Conservation (phyloP, 2,888 invertebrate species). For the Amphipyra tragopoginis region DNA sequence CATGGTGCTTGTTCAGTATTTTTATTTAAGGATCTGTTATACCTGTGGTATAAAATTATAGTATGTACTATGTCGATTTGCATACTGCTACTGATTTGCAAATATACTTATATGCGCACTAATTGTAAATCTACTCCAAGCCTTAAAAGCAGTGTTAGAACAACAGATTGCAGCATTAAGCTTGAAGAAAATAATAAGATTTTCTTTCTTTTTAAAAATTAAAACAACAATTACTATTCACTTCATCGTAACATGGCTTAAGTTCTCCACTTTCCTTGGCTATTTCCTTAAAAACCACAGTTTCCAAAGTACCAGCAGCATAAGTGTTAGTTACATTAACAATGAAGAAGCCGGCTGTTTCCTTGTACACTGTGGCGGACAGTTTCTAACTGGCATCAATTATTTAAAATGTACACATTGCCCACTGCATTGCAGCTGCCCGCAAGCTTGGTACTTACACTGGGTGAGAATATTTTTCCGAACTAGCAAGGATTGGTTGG, state of each 20-base stretch:
- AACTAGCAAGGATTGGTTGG: neutral
- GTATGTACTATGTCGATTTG: no score
- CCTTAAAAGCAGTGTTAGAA: no score
- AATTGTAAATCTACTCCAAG: no score
- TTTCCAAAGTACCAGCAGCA: slow-evolving; percentile 3
- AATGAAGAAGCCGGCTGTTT: slow-evolving; percentile 24
- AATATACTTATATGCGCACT: no score
- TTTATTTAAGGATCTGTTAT: no score
- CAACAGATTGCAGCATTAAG: no score
- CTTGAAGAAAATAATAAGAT: no score
- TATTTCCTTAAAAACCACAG: neutral
- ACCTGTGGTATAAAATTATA: no score
- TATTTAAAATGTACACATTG: slow-evolving; percentile 44
- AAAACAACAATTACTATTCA: no score
- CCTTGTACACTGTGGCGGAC: slow-evolving; percentile 9
- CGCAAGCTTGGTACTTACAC: neutral
- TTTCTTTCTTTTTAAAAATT: no score
- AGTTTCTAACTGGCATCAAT: slow-evolving; percentile 44
- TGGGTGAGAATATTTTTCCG: neutral
- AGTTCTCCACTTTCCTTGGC: neutral
- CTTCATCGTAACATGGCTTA: neutral
- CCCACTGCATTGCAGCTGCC: slow-evolving; percentile 45
- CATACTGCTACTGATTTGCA: no score
- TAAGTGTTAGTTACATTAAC: slow-evolving; percentile 32
- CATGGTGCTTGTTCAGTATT: no score